Conservation (phyloP, 1,140 invertebrate genomes). For the Drusus annulatus region DNA sequence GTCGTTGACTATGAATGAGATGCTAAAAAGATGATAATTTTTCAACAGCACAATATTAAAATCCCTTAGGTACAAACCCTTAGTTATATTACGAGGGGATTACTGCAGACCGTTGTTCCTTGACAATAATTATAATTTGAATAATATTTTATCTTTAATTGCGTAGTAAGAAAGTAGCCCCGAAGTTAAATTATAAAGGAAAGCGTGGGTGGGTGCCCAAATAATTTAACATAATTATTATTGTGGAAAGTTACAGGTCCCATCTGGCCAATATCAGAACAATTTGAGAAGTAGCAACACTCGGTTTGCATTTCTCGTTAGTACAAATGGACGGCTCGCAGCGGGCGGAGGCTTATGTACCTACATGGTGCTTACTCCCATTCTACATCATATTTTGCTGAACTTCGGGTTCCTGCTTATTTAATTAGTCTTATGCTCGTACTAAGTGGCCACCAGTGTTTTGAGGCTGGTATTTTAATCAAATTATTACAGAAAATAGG, state of each 20-base stretch:
- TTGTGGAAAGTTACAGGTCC: conserved; percentile 42
- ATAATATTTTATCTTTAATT: conserved; percentile 25
- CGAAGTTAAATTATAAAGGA: neutral
- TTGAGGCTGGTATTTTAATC: neutral
- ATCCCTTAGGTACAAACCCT: neutral
- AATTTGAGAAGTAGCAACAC: conserved; percentile 42
- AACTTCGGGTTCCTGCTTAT: neutral
- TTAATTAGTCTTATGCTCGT: conserved; percentile 9
- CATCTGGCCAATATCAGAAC: conserved; percentile 55
- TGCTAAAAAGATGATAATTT: neutral
- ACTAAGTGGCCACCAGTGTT: neutral
- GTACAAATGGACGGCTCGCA: neutral
- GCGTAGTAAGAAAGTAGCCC: conserved; percentile 29
- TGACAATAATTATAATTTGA: conserved; percentile 10
- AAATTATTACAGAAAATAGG: too few species aligned
- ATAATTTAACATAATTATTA: conserved; percentile 21
- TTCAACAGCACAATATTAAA: neutral
- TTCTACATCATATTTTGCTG: conserved; percentile 1
- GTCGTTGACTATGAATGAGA: neutral
- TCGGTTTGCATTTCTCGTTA: conserved; percentile 16
- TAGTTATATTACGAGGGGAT: neutral
- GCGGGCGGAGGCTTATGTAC: neutral
- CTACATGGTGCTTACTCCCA: conserved; percentile 3
- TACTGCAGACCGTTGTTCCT: neutral
- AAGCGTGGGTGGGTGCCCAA: conserved; percentile 22